Base-by-base conservation (phyloP, 2,888 invertebrate genomes). In the Mechanitis mazaeus region DNA sequence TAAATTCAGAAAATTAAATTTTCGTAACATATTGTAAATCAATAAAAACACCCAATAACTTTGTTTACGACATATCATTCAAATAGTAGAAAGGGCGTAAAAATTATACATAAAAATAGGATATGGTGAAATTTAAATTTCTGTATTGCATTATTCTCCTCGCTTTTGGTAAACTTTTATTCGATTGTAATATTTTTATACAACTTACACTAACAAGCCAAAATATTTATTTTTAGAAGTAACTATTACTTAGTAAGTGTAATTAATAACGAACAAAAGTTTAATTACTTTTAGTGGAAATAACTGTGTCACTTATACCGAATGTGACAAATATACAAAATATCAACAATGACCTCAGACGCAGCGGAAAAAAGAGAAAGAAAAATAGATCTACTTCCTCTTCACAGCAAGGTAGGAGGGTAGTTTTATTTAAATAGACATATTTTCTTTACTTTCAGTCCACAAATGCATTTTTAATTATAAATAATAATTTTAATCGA, bases 1-100 rank as follows among this genome's bases (percentile, higher is more conserved):
- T 65, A 68, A 66, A 58, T 60, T 72, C 69, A 69, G 70, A 71
- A 68, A 67, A 59, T 58, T 64, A 45, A 64, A 68, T 63, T 72
- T 70, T 72, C 72, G 73, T 68, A 75, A 74, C 72, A 71, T 68
- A 71, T 68, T 67, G 69, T 64, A 69, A 64, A 61, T 59, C 74
- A 64, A 74, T 76, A 76, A 77, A 76, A 71, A 67, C 63, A 58
- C 66, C 60, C 67, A 68, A 62, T 68, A 64, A 64, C 65, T 63
- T 60, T 64, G 73, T 75, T 76, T 76, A 75, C 71, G 74, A 76
- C 70, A 68, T 68, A 66, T 68, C 66, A 42, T 42, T 42, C 42
- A 42, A 42, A 42, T 42, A 42, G 42, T 42, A 9, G 42, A 42
- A 42, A 5, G 42, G 9, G 42, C 42, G 9, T 42, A 42, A 42